Percentiles rank a stretch among this genome's conserved stretches.
Conservation (phyloP, 1,140 invertebrate genomes). For the Drepana arcuata region DNA sequence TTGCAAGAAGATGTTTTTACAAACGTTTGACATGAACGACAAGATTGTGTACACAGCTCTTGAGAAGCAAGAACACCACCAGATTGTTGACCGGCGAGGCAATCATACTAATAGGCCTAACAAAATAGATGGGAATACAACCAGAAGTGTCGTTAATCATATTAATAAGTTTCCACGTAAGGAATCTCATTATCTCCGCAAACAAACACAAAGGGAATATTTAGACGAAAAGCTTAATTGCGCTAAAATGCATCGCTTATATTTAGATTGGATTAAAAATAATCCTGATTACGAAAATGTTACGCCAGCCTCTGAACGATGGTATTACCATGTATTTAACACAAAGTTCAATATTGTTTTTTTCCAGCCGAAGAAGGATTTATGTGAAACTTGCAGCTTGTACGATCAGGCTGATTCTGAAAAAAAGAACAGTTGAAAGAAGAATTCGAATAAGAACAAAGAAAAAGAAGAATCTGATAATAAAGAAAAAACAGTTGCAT, state of each 20-base stretch:
- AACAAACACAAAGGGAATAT: slow-evolving; percentile 10
- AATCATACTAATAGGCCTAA: slow-evolving; percentile 15
- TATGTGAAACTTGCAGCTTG: slow-evolving; percentile 6
- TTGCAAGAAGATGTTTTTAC: neutral
- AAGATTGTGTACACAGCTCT: neutral
- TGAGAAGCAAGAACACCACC: neutral
- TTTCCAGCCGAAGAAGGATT: slow-evolving; percentile 17
- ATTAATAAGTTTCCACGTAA: slow-evolving; percentile 15
- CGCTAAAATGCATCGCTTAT: slow-evolving; percentile 15
- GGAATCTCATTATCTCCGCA: slow-evolving; percentile 16
- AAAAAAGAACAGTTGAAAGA: slow-evolving; percentile 8
- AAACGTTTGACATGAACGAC: neutral
- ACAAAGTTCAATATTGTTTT: slow-evolving; percentile 11
- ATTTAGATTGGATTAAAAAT: slow-evolving; percentile 9
- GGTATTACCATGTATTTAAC: slow-evolving; percentile 12
- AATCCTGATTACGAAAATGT: slow-evolving; percentile 5
- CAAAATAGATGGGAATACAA: slow-evolving; percentile 13
- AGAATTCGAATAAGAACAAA: slow-evolving; percentile 10
- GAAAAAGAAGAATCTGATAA: slow-evolving; percentile 8
- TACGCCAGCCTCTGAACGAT: slow-evolving; percentile 8
- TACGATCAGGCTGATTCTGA: slow-evolving; percentile 7
- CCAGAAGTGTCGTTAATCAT: slow-evolving; percentile 15
- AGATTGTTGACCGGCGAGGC: too few relatives aligned
- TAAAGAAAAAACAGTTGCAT: slow-evolving; percentile 5
- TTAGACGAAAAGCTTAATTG: slow-evolving; percentile 15